Conservation (phyloP, 2,888 invertebrate genomes). For the Andrena marginata region DNA sequence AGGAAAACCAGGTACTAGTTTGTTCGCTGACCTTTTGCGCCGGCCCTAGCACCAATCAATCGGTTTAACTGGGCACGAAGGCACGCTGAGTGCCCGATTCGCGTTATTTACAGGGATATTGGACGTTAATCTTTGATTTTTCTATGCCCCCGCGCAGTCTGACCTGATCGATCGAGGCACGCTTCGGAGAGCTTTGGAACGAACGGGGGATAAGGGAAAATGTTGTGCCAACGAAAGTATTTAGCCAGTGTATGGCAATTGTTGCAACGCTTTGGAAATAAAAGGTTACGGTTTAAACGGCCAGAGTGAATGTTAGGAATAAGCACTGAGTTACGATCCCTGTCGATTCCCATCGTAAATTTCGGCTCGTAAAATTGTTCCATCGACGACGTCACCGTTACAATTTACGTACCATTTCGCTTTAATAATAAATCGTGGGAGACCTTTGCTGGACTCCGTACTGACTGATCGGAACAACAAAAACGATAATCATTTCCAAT, state of each 20-base stretch:
- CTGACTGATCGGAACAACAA: not conserved
- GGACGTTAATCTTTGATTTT: not conserved
- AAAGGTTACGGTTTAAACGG: too few relatives aligned
- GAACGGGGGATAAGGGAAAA: not conserved
- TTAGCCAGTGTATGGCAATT: too few relatives aligned
- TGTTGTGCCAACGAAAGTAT: too few relatives aligned
- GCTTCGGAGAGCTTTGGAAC: not conserved
- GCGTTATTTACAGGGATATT: conserved; percentile 6
- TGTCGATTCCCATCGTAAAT: not conserved
- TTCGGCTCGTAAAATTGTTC: not conserved
- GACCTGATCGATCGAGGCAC: not conserved
- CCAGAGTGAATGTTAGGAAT: too few relatives aligned
- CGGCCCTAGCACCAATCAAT: not conserved
- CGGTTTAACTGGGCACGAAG: not conserved
- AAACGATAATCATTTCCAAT: conserved; percentile 19
- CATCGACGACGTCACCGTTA: not conserved
- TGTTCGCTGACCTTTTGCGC: conserved; percentile 6
- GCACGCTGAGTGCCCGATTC: not conserved
- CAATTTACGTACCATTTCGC: not conserved
- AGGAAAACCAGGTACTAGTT: not conserved
- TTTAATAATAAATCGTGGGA: not conserved
- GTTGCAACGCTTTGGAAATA: too few relatives aligned
- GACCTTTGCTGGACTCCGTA: not conserved
- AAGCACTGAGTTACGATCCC: not conserved
- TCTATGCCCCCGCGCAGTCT: not conserved